Conservation (phyloP, 2,888 invertebrate species). For the Halictus ligatus region DNA sequence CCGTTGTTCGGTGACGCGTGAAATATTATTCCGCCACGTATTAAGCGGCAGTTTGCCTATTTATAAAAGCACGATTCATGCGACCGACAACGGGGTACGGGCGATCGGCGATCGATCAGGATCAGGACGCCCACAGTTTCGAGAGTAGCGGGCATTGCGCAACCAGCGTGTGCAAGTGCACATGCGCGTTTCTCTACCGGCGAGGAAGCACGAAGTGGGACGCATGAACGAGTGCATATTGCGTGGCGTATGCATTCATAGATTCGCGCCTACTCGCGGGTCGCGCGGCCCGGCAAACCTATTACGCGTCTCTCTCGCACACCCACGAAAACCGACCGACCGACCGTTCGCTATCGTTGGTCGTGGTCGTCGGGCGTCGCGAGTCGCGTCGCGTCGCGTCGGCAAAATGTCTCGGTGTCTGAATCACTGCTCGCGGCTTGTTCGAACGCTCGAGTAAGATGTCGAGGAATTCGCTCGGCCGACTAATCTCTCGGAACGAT, state of each 20-base stretch:
- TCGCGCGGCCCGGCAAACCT: constrained; percentile 27
- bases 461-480: constrained; percentile 13
- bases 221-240: constrained; percentile 52
- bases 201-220: constrained; percentile 60
- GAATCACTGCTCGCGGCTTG: constrained; percentile 24
- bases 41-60: constrained; percentile 72
- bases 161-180: constrained; percentile 59
- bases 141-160: constrained; percentile 52
- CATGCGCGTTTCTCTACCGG: constrained; percentile 46
- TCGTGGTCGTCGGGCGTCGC: not conserved
- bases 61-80: constrained; percentile 67
- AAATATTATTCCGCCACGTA: constrained; percentile 63
- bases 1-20: constrained; percentile 50
- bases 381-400: not conserved
- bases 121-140: constrained; percentile 56
- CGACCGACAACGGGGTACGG: constrained; percentile 37
- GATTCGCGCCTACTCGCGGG: constrained; percentile 56
- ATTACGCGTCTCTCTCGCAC: constrained; percentile 43
- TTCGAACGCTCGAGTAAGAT: not conserved
- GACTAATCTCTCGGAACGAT: constrained; percentile 4
- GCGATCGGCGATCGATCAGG: constrained; percentile 56
- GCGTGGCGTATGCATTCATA: constrained; percentile 59
- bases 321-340: constrained; percentile 51
- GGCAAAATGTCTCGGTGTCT: constrained; percentile 26
- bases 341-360: constrained; percentile 2